A percentile compares a stretch with the other conserved stretches of the same genome.
These are phyloP conservation scores for Festucalex cinctus DNA, from an alignment of 2,113 vertebrate species.

Conservation along the genomic window DNA sequence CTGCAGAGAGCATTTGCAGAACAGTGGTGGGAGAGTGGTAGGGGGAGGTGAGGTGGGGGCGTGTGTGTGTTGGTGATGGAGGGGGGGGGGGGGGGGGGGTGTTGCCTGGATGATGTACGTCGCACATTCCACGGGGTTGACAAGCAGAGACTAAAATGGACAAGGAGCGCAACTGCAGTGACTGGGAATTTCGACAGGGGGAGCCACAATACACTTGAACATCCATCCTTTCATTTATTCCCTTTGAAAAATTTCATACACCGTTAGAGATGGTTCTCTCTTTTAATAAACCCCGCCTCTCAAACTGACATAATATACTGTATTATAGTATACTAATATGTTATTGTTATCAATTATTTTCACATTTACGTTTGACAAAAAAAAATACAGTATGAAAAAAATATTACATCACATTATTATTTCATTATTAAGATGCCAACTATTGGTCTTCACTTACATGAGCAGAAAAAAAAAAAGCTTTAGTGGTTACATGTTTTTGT, in stretches of 20 bases:
- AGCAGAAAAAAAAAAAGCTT: too few relatives aligned
- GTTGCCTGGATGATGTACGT: constrained; percentile 46
- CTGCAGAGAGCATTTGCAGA: constrained; percentile 22
- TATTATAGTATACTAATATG: too few relatives aligned
- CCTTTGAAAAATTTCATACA: not conserved
- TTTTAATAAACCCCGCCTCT: not conserved
- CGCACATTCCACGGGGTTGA: constrained; percentile 68
- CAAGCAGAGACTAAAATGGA: constrained; percentile 71
- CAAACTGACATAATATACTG: not conserved
- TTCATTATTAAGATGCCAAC: too few relatives aligned
- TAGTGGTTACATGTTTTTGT: too few relatives aligned
- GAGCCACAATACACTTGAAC: constrained; percentile 23
- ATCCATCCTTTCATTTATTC: not conserved
- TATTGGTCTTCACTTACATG: too few relatives aligned
- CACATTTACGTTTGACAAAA: too few relatives aligned
- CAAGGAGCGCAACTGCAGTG: constrained; percentile 19
- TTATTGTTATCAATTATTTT: too few relatives aligned
- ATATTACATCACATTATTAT: too few relatives aligned
- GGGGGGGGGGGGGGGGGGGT: not conserved
- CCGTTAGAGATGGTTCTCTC: too few relatives aligned
- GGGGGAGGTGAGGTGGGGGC: not conserved
- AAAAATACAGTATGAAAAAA: too few relatives aligned
- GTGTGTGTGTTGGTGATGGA: not conserved
- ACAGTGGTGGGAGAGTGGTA: constrained; percentile 16
- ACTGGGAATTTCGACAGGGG: constrained; percentile 34